Evolutionary conservation across 2,113 vertebrate species (phyloP), one percentile per base, ranked within the genome.

Genomic region (Cyrtonyx montezumae): DNA sequence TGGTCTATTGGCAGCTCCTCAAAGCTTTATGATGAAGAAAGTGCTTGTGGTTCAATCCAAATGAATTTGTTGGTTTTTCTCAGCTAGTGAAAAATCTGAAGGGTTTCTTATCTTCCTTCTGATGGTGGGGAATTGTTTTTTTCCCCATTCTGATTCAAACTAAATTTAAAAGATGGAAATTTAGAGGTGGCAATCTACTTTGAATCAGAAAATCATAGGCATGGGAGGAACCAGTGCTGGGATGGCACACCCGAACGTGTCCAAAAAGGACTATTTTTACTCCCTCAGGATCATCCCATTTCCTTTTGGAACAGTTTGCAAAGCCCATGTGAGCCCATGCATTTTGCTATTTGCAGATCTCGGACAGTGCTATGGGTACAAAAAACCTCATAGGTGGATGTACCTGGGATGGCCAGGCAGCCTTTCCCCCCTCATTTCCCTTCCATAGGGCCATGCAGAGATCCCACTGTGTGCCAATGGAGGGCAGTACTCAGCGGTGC

Each of bases 11-110:
- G 79, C 91, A 93, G 79, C 76, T 83, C 85, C 91, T 76, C 87
- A 95, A 88, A 95, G 87, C 82, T 93, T 74, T 62, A 74, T 93
- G 59, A 91, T 93, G 89, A 93, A 87, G 82, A 93, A 94, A 95
- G 91, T 74, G 87, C 90, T 95, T 69, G 75, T 63, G 94, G 90
- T 90, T 91, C 71, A 79, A 49, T 13, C 75, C 76, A 79, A 83
- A 87, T 82, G 51, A 77, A 49, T 69, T 82, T 90, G 82, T 95
- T 96, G 71, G 48, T 90, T 94, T 96, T 94, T 94, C 90, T 94
- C 91, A 91, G 87, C 91, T 67, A 77, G 48, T 87, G 59, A 92
- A 84, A 51, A n/a, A 15, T 30, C 62, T 89, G 94, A 79, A 92
- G 89, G 56, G 84, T 89, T 89, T 79, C 93, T 92, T 95, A 91